Percentiles rank a stretch among this genome's conserved stretches.
These are phyloP conservation scores for Coenobita brevimanus DNA, from an alignment of 1,140 invertebrate species.

Conservation along the genomic window DNA sequence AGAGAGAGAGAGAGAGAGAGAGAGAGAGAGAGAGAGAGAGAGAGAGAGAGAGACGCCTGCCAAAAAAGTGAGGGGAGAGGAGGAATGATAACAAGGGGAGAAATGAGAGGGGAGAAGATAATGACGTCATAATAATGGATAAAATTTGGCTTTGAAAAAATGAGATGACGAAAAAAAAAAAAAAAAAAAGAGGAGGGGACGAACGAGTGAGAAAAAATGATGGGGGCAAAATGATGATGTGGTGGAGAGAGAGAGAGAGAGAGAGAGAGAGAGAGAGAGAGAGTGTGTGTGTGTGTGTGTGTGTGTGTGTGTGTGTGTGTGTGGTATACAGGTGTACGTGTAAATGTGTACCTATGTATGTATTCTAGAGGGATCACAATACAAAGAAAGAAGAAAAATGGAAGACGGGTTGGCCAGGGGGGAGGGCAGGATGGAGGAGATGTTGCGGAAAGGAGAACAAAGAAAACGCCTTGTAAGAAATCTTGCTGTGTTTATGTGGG, in stretches of 20 bases:
- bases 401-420: background rate
- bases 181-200: background rate
- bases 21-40: too few relatives aligned
- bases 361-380: background rate
- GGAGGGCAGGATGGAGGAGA: background rate
- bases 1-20: too few relatives aligned
- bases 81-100: background rate
- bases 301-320: too few relatives aligned
- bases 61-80: too few relatives aligned
- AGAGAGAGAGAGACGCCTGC: too few relatives aligned
- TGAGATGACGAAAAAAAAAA: background rate
- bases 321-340: background rate
- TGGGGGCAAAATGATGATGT: background rate
- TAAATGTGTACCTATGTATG: background rate
- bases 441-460: background rate
- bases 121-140: background rate
- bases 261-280: background rate
- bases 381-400: background rate
- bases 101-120: background rate
- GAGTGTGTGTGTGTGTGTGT: background rate
- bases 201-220: background rate
- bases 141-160: background rate
- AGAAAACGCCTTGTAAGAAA: background rate
- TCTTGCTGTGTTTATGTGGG: background rate
- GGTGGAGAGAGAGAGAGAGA: background rate